Conservation (phyloP, 2,113 vertebrate genomes). For the Condylura cristata region DNA sequence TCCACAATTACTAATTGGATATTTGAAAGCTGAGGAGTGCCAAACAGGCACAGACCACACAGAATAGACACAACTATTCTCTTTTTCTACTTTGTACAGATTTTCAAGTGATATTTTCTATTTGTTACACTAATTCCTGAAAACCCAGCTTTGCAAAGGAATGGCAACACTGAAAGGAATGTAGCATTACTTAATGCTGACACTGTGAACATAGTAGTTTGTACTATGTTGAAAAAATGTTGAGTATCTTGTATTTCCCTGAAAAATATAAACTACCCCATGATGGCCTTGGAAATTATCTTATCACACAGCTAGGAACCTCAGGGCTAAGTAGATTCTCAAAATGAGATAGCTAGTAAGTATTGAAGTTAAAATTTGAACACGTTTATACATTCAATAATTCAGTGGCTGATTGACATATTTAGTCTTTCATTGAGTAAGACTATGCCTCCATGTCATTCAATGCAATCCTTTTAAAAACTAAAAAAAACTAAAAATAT, state of each 20-base stretch:
- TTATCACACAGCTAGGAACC: background rate
- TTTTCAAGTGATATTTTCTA: background rate
- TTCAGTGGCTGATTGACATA: background rate
- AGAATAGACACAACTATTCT: background rate
- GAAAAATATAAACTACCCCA: background rate
- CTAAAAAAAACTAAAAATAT: background rate
- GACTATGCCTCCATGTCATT: background rate
- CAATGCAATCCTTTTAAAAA: background rate
- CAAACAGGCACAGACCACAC: background rate
- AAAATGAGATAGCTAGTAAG: background rate
- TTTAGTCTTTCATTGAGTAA: conserved; percentile 9
- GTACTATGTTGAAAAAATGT: background rate
- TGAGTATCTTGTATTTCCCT: background rate
- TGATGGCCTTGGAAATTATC: background rate
- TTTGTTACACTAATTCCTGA: background rate
- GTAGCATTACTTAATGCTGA: background rate
- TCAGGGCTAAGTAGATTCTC: background rate
- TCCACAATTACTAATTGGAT: background rate
- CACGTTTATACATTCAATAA: background rate
- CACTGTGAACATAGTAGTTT: background rate
- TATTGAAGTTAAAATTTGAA: background rate
- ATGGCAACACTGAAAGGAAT: background rate
- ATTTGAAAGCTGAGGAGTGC: background rate
- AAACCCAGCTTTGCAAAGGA: background rate
- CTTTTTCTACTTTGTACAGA: background rate